A percentile compares a stretch with the other conserved stretches of the same genome.
Evolutionary conservation across 2,113 vertebrate species (phyloP).

Genomic region (Strix uralensis): DNA sequence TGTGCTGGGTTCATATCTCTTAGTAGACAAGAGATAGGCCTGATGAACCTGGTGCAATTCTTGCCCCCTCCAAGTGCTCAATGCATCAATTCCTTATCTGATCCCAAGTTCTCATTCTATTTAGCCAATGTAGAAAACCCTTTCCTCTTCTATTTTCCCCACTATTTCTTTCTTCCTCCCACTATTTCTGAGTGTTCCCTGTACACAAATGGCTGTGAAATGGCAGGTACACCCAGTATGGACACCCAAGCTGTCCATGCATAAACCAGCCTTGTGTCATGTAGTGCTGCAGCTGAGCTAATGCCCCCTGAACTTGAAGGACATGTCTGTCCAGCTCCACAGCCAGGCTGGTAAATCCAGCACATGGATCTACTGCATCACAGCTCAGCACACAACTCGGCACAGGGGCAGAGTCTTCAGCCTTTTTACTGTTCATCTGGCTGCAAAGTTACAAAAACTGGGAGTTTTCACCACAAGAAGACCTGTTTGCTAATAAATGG

Average conservation of each 20-base stretch:
- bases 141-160: not conserved
- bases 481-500: not conserved
- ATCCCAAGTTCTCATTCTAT: not conserved
- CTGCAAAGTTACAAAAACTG: not conserved
- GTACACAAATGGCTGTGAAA: not conserved
- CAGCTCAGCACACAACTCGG: not conserved
- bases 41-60: no score
- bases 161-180: not conserved
- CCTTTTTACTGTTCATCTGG: not conserved
- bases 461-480: not conserved
- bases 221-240: fast-evolving
- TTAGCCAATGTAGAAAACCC: not conserved
- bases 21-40: not conserved
- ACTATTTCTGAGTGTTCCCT: not conserved
- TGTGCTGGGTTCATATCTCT: not conserved
- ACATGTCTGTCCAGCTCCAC: not conserved
- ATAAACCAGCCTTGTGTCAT: not conserved
- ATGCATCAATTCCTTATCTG: not conserved
- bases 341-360: not conserved
- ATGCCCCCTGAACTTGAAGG: not conserved
- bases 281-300: not conserved
- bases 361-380: not conserved
- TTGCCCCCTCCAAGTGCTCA: not conserved
- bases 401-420: not conserved
- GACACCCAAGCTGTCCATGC: not conserved